Conservation (phyloP, 1,140 invertebrate species). For the Sinonovacula constricta region DNA sequence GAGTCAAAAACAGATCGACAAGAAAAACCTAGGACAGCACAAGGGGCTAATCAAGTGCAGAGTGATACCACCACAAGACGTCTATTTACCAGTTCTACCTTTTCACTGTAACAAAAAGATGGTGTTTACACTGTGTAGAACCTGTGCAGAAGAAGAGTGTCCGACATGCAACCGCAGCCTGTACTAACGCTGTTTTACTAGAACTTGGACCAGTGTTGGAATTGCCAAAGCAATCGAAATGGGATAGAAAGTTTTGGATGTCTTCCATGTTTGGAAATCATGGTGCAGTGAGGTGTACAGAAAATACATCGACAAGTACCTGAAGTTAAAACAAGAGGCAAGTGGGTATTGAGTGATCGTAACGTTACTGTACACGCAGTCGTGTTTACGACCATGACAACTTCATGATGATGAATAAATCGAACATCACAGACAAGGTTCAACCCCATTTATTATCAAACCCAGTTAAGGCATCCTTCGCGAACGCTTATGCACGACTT, state of each 20-base stretch:
- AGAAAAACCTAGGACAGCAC: too few species aligned
- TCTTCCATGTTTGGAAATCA: not conserved
- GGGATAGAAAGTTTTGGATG: too few species aligned
- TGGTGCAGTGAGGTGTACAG: not conserved
- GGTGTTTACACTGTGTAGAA: conserved; percentile 11
- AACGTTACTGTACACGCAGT: too few species aligned
- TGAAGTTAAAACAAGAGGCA: conserved; percentile 18
- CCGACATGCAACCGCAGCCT: not conserved
- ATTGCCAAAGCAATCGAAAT: not conserved
- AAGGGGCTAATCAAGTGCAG: too few species aligned
- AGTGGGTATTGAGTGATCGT: conserved; percentile 3
- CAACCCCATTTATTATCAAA: too few species aligned
- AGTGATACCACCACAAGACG: not conserved
- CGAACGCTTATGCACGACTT: too few species aligned
- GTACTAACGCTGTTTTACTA: not conserved
- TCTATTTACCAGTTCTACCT: conserved; percentile 4
- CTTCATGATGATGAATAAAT: conserved; percentile 1
- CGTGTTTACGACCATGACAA: not conserved
- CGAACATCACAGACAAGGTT: too few species aligned
- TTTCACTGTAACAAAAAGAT: conserved; percentile 13
- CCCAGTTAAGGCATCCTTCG: not conserved
- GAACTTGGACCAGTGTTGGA: conserved; percentile 1
- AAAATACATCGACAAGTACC: too few species aligned
- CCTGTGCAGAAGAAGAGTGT: not conserved
- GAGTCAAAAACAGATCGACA: too few species aligned